phyloP scores from a whole-genome alignment of 2,797 vertebrate genomes.

The Lepilemur septentrionalis region DNA sequence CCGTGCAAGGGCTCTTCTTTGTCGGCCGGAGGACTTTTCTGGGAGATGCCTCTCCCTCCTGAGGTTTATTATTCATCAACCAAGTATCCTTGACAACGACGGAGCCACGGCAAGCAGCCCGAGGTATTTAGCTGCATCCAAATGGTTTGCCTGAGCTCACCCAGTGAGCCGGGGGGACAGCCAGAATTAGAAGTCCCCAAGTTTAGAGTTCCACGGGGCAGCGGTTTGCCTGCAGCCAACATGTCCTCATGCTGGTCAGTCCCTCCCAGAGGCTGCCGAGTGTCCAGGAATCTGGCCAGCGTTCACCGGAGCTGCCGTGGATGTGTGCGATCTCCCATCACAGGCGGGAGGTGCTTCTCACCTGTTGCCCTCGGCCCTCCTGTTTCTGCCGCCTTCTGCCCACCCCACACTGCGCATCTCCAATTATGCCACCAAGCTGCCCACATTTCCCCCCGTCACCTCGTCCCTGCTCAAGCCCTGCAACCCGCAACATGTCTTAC shows the following conservation, averaged over 20 bases:
- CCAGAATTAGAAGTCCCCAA: neutral
- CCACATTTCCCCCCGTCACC: accelerated
- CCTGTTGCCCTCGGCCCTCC: accelerated
- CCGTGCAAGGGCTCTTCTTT: neutral
- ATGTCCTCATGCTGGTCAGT: neutral
- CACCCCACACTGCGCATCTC: accelerated
- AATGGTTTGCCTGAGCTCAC: neutral
- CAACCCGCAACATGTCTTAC: accelerated
- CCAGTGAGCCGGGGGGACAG: neutral
- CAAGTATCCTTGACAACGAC: neutral
- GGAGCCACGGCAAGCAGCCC: neutral
- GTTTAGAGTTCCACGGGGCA: neutral
- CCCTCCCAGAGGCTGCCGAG: neutral
- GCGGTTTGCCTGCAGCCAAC: neutral
- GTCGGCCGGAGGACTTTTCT: neutral
- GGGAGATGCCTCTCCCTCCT: neutral
- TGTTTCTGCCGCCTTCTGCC: accelerated
- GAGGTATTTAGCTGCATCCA: neutral
- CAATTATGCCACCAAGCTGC: accelerated
- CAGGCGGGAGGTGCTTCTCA: accelerated
- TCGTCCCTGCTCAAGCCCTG: accelerated
- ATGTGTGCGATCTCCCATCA: accelerated
- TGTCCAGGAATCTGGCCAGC: neutral
- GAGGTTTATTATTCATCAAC: neutral
- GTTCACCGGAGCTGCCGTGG: neutral